Evolutionary conservation across 2,113 vertebrate species (phyloP), one percentile per base, ranked within the genome.

Genomic region (Brachypodius melanocephalos): DNA sequence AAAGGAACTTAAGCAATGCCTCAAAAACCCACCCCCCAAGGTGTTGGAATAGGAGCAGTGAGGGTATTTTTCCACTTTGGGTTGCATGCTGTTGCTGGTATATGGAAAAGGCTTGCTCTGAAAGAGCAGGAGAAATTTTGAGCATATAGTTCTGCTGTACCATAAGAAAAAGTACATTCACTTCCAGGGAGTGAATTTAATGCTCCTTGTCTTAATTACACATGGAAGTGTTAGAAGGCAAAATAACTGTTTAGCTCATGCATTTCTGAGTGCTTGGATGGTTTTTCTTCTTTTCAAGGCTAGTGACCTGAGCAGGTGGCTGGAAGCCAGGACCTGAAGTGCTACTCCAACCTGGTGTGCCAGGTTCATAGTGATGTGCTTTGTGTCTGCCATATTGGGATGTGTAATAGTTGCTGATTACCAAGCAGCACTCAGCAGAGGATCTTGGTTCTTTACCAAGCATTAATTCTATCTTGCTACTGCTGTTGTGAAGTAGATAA

Each of bases 381-480:
- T 73, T 75, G 81, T 36, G 55, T 78, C 75, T 93, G 65, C 66
- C 43, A 17, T 69, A 7, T 0, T 77, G 72, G 48, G 55, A 17
- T 61, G 55, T 63, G 42, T 65, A 59, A 20, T 40, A 67, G 59
- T 31, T 92, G 72, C 46, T 88, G 32, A 77, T 95, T 45, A 38
- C 14, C 32, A 38, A 32, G 55, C 71, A 83, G 46, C 58, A 74
- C 36, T 77, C 9, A 0, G 63, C 32, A 80, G 43, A 65, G 38
- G 46, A 40, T 48, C 67, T 58, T 55, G 31, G 43, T 91, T 83
- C 48, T 84, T 77, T 45, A 84, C 59, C 59, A 67, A 8, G 52
- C 25, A 8, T 79, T 89, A 76, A 76, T 76, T 92, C 80, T 74
- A 61, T 73, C 40, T 77, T 82, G 54, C 65, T 90, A 1, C 46